Evolutionary conservation across 2,113 vertebrate species (phyloP).

Genomic region (Ciconia boyciana): DNA sequence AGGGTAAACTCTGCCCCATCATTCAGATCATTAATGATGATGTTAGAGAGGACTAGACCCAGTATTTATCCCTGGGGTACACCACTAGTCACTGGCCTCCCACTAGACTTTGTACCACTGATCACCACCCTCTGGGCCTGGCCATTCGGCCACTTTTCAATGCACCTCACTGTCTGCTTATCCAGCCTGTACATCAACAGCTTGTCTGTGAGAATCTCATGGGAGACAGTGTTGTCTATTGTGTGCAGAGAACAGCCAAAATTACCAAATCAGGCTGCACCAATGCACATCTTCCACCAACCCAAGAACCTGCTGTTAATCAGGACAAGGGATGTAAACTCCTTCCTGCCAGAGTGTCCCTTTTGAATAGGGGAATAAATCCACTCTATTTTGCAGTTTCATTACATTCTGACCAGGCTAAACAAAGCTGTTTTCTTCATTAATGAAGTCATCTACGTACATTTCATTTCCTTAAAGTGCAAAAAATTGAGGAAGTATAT

Average conservation of each 20-base stretch:
- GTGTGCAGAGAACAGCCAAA: not conserved
- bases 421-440: not conserved
- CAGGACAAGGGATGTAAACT: not conserved
- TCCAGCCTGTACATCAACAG: not conserved
- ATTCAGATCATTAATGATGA: not conserved
- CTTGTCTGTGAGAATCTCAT: not conserved
- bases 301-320: not conserved
- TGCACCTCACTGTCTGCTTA: not conserved
- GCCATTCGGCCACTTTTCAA: not conserved
- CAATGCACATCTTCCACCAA: not conserved
- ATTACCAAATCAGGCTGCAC: not conserved
- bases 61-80: not conserved
- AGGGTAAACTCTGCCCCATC: not conserved
- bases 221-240: not conserved
- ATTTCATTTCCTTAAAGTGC: not conserved
- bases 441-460: fast-evolving
- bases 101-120: not conserved
- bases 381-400: not conserved
- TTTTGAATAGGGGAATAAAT: not conserved
- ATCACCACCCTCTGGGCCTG: not conserved
- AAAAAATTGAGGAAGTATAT: not conserved
- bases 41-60: not conserved
- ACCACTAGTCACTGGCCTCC: not conserved
- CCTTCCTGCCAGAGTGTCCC: not conserved
- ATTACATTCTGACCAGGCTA: not conserved